These are phyloP conservation scores for Peromyscus eremicus DNA, from an alignment of 2,797 vertebrate genomes.

Conservation along the genomic window DNA sequence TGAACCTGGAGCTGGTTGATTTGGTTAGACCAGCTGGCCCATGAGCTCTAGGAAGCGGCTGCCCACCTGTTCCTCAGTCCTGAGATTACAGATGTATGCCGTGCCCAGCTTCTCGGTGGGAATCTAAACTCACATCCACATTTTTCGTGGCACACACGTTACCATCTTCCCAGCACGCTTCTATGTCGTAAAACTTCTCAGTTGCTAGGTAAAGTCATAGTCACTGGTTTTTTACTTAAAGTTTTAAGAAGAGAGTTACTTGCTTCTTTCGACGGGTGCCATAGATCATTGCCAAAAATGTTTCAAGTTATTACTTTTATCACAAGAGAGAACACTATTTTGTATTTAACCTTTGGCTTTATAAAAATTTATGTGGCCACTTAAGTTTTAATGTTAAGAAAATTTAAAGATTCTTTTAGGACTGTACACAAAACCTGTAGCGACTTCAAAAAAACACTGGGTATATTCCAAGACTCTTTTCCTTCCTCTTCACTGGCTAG, in stretches of 20 bases:
- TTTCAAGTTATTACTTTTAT: constrained; percentile 36
- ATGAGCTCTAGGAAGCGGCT: not conserved
- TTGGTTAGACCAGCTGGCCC: not conserved
- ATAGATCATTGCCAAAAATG: not conserved
- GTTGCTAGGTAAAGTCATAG: not conserved
- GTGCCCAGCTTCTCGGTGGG: not conserved
- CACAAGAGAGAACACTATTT: not conserved
- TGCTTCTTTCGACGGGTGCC: not conserved
- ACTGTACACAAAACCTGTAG: not conserved
- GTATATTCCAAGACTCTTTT: not conserved
- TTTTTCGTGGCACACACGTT: not conserved
- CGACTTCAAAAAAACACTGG: not conserved
- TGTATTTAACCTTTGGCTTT: constrained; percentile 25
- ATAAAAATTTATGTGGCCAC: not conserved
- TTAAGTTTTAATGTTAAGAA: not conserved
- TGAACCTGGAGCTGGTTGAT: not conserved
- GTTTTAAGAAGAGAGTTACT: not conserved
- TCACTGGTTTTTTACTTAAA: not conserved
- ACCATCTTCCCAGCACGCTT: not conserved
- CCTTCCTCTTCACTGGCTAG: not conserved
- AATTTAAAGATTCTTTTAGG: not conserved
- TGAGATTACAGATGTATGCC: not conserved
- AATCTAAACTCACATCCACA: not conserved
- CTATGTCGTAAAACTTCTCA: not conserved
- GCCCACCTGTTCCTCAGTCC: not conserved